Percentiles rank a stretch among this genome's conserved stretches.
Evolutionary conservation across 2,888 invertebrate species (phyloP).

Genomic region (Drosophila barbarae): DNA sequence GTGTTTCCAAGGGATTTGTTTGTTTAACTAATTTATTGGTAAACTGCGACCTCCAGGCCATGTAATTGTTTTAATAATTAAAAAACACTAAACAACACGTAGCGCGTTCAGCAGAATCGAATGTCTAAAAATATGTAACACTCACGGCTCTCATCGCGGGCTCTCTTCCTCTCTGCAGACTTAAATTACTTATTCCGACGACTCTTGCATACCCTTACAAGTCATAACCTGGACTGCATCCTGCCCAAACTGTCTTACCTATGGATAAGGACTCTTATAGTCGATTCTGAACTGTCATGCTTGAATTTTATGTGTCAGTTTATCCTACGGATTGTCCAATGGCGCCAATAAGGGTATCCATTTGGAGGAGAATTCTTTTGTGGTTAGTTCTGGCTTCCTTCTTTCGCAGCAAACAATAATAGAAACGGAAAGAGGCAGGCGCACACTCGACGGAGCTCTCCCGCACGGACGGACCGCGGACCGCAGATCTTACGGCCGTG

Average conservation of each 20-base stretch:
- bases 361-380: constrained; percentile 14
- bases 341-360: constrained; percentile 32
- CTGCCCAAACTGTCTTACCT: neutral
- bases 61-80: constrained; percentile 49
- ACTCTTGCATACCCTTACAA: constrained; percentile 38
- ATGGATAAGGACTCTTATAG: neutral
- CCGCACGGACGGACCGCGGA: constrained; percentile 57
- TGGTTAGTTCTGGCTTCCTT: constrained; percentile 44
- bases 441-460: constrained; percentile 54
- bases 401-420: constrained; percentile 64
- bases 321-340: neutral
- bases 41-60: constrained; percentile 23
- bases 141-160: constrained; percentile 24
- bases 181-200: constrained; percentile 26
- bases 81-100: constrained; percentile 40
- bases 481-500: constrained; percentile 61
- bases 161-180: constrained; percentile 18
- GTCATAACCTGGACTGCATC: too few species aligned
- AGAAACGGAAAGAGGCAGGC: constrained; percentile 51
- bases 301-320: neutral
- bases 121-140: constrained; percentile 51
- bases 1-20: constrained; percentile 8
- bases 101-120: constrained; percentile 29
- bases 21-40: constrained; percentile 33
- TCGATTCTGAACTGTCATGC: neutral